Conservation (phyloP, 2,888 invertebrate genomes). For the Perizoma affinitatum region DNA sequence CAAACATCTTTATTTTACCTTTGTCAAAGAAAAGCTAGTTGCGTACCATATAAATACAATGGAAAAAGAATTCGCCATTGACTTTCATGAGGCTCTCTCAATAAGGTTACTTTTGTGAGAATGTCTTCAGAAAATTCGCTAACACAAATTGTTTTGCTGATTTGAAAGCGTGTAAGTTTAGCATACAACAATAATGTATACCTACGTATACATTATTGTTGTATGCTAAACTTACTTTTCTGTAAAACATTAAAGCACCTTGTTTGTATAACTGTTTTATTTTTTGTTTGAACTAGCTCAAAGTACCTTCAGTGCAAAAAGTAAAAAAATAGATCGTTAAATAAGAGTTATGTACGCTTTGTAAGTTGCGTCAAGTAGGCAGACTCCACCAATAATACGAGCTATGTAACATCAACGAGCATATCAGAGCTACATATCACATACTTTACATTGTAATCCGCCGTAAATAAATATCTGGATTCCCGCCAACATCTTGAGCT, state of each 20-base stretch:
- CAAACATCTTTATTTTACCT: slow-evolving; percentile 23
- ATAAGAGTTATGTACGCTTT: background rate
- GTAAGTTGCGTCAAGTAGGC: background rate
- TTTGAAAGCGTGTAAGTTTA: background rate
- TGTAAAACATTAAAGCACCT: no score
- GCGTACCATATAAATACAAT: slow-evolving; percentile 20
- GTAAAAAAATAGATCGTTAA: background rate
- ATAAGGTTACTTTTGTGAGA: slow-evolving; percentile 20
- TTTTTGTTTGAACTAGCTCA: background rate
- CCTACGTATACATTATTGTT: no score
- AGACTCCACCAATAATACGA: background rate
- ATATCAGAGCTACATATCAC: slow-evolving; percentile 7
- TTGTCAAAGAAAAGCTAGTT: slow-evolving; percentile 24
- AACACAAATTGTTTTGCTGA: slow-evolving; percentile 6
- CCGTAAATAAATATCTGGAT: slow-evolving; percentile 38
- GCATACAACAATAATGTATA: no score
- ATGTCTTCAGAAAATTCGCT: slow-evolving; percentile 14
- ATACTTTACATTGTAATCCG: slow-evolving; percentile 35
- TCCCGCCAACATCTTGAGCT: slow-evolving; percentile 33
- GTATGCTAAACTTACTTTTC: no score
- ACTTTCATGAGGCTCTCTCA: slow-evolving; percentile 27
- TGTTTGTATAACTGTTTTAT: no score
- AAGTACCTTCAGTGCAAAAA: background rate
- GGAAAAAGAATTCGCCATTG: slow-evolving; percentile 22
- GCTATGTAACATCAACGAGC: slow-evolving; percentile 12